A percentile compares a stretch with the other conserved stretches of the same genome.
Conservation (phyloP, 64 coral and sea anemone genomes). For the Pocillopora damicornis region DNA sequence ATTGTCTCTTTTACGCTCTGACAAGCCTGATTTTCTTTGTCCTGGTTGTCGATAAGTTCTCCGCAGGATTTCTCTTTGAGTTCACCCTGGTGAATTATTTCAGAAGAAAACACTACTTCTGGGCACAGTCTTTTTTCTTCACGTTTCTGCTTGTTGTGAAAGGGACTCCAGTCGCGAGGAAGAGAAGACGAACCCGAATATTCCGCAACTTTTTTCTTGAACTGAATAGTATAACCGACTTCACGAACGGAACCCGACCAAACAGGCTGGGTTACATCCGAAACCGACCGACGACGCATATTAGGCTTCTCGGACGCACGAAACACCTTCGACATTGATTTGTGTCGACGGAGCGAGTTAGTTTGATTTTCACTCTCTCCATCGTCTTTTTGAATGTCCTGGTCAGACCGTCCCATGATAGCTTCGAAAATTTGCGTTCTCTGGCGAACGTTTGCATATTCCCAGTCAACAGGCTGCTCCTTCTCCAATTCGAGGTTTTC, state of each 20-base stretch:
- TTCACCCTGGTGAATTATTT: background rate
- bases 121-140: background rate
- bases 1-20: slow-evolving; percentile 3
- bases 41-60: background rate
- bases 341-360: slow-evolving; percentile 30
- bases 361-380: background rate
- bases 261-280: slow-evolving; percentile 25
- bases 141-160: background rate
- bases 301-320: slow-evolving; percentile 27
- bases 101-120: background rate
- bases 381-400: background rate
- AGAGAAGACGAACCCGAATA: slow-evolving; percentile 21
- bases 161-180: slow-evolving; percentile 9
- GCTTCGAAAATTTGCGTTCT: slow-evolving; percentile 43
- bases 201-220: background rate
- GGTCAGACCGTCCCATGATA: background rate
- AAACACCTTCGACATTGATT: slow-evolving; percentile 38
- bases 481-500: slow-evolving; percentile 6
- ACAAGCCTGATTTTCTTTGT: slow-evolving; percentile 5
- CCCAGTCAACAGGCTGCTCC: slow-evolving; percentile 4
- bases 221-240: slow-evolving; percentile 25
- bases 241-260: slow-evolving; percentile 17
- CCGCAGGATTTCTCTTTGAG: background rate
- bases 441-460: slow-evolving; percentile 41
- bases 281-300: slow-evolving; percentile 51